Conservation (phyloP, 1,140 invertebrate genomes). For the Trichomalopsis sarcophagae region DNA sequence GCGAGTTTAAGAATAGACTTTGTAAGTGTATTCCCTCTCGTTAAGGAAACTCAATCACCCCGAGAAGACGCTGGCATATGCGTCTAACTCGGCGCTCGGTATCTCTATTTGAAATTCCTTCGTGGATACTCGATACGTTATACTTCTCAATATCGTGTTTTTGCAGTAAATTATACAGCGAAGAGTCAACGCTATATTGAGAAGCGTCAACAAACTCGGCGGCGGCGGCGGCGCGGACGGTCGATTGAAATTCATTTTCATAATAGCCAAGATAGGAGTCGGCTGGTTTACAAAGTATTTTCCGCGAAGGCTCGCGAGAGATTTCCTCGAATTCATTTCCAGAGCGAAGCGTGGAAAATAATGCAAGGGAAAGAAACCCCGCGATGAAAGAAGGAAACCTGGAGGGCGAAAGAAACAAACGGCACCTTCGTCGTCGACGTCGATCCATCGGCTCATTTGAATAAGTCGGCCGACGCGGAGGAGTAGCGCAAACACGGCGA, state of each 20-base stretch:
- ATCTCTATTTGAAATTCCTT: too few species aligned
- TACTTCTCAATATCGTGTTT: too few species aligned
- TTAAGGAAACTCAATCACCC: background rate
- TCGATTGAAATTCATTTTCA: too few species aligned
- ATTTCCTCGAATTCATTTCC: conserved; percentile 42
- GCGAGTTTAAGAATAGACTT: background rate
- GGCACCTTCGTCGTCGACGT: conserved; percentile 60
- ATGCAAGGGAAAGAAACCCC: conserved; percentile 53
- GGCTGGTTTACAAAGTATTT: background rate
- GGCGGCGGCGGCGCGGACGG: too few species aligned
- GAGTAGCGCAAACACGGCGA: conserved; percentile 11
- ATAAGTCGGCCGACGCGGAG: conserved; percentile 61
- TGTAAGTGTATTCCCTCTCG: background rate
- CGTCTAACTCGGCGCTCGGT: too few species aligned
- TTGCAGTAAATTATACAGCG: too few species aligned
- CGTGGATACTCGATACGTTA: too few species aligned
- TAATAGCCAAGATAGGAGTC: too few species aligned
- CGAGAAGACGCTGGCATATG: too few species aligned
- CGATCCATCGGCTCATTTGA: conserved; percentile 70
- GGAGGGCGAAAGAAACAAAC: conserved; percentile 65
- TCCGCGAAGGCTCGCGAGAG: background rate
- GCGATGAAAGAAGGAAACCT: conserved; percentile 58
- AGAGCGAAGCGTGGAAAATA: conserved; percentile 53
- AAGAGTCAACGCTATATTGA: too few species aligned
- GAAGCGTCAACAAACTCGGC: too few species aligned